Evolutionary conservation across 2,797 vertebrate species (phyloP).

Genomic region (Hypotaenidia philippensis): DNA sequence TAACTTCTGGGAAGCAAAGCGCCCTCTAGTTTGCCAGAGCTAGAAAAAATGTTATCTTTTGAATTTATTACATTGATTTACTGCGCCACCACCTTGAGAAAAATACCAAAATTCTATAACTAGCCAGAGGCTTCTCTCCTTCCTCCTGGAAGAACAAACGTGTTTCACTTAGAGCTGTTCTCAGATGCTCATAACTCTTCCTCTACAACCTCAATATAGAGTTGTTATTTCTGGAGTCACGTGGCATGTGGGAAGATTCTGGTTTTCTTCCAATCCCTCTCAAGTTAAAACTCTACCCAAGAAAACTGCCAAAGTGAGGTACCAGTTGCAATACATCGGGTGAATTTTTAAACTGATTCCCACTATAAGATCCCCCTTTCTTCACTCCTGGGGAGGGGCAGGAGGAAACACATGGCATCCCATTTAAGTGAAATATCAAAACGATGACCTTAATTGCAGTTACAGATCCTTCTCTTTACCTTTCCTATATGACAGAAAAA

Average conservation of each 20-base stretch:
- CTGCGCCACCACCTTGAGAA: neutral
- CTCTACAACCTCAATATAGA: slow-evolving; percentile 34
- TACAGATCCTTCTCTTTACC: neutral
- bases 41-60: neutral
- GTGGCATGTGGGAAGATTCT: slow-evolving; percentile 56
- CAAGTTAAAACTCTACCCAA: slow-evolving; percentile 42
- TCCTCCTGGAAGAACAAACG: slow-evolving; percentile 21
- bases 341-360: slow-evolving; percentile 26
- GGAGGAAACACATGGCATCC: neutral
- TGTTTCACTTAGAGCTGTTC: neutral
- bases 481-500: neutral
- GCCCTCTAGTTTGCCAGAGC: neutral
- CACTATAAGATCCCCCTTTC: slow-evolving; percentile 9
- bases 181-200: slow-evolving; percentile 49
- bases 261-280: slow-evolving; percentile 59
- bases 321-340: slow-evolving; percentile 7
- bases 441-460: neutral
- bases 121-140: neutral
- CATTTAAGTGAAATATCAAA: neutral
- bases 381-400: neutral
- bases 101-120: neutral
- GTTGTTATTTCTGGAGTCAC: slow-evolving; percentile 67
- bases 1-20: neutral
- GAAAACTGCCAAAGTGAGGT: slow-evolving; percentile 39
- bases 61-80: neutral